Base-by-base conservation (phyloP, 2,113 vertebrate genomes). In the Cranoglanis bouderius region DNA sequence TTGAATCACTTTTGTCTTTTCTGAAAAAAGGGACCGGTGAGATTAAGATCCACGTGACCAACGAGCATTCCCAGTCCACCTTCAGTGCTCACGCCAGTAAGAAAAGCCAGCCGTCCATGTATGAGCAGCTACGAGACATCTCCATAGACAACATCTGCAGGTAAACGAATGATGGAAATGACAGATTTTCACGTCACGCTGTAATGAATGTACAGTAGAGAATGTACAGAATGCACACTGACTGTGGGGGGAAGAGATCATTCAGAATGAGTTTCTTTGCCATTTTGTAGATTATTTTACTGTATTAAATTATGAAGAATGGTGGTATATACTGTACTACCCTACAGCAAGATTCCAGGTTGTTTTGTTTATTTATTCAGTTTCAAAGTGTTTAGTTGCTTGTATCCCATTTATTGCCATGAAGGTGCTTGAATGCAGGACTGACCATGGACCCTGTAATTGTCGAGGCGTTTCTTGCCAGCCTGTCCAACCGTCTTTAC, bases 91-190 rank as follows among this genome's bases (percentile, higher is more conserved):
- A 95, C 86, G 80, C 95, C 0, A 96, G 94, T 91, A 99, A 95
- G 95, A 99, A 96, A 93, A 97, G 93, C 86, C 98, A 98, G 78
- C 95, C 97, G 0, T 98, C 98, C 90, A 99, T 99, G 98, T 99
- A 99, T 0, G 98, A 99, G 84, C 98, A 99, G 93, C 97, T 99
- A 57, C 94, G 98, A n/a, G 98, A 99, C 92, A 97, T 99, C 83
- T 98, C 98, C 88, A 99, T 99, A 3, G 97, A 99, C 84, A 99
- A 99, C 92, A 98, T 99, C 94, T 99, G 98, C 97, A 98, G 98
- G 98, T 99, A 75, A 90, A 24, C 19, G 9, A 21, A 12, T 10
- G 6, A 38, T 29, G 8, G 29, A 40, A 57, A 43, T 12, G 14
- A 43, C 19, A 24, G 40, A 75, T 78, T 78, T 29, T 29, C 12